These are phyloP conservation scores for Myotis yumanensis DNA, from an alignment of 2,113 vertebrate genomes.

Conservation along the genomic window DNA sequence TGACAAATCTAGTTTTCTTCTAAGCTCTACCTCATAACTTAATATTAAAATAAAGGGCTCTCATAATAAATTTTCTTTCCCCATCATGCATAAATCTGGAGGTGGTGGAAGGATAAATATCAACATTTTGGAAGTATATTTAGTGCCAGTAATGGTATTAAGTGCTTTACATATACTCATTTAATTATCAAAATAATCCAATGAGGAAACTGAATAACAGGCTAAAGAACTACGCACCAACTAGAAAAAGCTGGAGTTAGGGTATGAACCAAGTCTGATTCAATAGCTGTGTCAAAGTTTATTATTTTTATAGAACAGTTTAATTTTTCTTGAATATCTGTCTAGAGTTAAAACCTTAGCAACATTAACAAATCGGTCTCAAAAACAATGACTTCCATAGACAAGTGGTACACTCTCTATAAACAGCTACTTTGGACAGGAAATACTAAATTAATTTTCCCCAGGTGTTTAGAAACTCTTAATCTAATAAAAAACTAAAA, in stretches of 20 bases:
- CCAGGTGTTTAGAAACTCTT: constrained; percentile 12
- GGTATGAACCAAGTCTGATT: background rate
- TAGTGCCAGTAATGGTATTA: background rate
- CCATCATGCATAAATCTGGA: background rate
- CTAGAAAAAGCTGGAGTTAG: background rate
- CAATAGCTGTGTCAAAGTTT: background rate
- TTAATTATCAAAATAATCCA: constrained; percentile 21
- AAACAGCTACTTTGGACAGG: constrained; percentile 29
- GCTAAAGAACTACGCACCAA: background rate
- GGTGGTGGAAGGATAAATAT: background rate
- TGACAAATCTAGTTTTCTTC: constrained; percentile 54
- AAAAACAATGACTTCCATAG: constrained; percentile 24
- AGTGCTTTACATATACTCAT: background rate
- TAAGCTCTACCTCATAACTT: constrained; percentile 24
- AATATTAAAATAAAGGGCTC: constrained; percentile 38
- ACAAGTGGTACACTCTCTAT: background rate
- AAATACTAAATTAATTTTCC: constrained; percentile 42
- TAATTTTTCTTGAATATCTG: constrained; percentile 14
- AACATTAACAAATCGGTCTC: constrained; percentile 18
- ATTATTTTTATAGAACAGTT: constrained; percentile 27
- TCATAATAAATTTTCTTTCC: constrained; percentile 37
- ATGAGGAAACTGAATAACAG: background rate
- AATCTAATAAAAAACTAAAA: constrained; percentile 44
- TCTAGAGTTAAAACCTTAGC: constrained; percentile 38
- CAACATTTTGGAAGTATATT: background rate